Evolutionary conservation across 53 echinoderm and acorn worm species (phyloP), one percentile per base, ranked within the genome.

Genomic region (Hippasteria phrygiana): DNA sequence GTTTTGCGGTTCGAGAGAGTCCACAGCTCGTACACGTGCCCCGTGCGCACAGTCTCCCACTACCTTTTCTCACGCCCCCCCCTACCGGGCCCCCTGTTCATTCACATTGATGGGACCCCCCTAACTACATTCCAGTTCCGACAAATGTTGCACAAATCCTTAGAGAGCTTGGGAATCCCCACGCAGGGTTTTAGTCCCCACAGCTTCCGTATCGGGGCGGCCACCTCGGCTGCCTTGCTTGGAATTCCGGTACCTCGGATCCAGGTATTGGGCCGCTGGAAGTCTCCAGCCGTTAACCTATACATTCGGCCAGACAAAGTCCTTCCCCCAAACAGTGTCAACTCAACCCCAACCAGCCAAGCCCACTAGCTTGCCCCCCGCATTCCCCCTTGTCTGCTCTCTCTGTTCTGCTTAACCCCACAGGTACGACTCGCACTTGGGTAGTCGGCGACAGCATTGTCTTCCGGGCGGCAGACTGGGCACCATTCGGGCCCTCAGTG

Each of bases 191-290:
- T 36, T 28, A 80, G 40, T 43, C 2, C 3, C 59, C 36, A 36
- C 20, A 36, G 43, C 6, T 80, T 80, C 43, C 39, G 59, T 4
- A 80, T 80, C 33, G 62, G 80, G 22, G 80, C 80, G 6, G 62
- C 62, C 17, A 80, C 80, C 2, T 56, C 80, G 2, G 80, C 80
- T 36, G 80, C 80, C 38, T 12, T 33, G 14, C 5, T 18, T 20
- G 80, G 80, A 4, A 38, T 59, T 4, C 31, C 80, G 12, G 18
- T 39, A 1, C 39, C 38, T 1, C 16, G 8, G 7, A 80, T 80
- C 37, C 37, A 80, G 28, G 4, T 4, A 12, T 26, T 80, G 38
- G 80, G 80, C 26, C 36, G 80, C 10, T 80, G 80, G 80, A 56
- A 59, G 62, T 80, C 62, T 1, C 1, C 24, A 38, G 37, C 43